Evolutionary conservation across 1,140 invertebrate genomes (phyloP).

Genomic region (Sarcophaga peregrina): DNA sequence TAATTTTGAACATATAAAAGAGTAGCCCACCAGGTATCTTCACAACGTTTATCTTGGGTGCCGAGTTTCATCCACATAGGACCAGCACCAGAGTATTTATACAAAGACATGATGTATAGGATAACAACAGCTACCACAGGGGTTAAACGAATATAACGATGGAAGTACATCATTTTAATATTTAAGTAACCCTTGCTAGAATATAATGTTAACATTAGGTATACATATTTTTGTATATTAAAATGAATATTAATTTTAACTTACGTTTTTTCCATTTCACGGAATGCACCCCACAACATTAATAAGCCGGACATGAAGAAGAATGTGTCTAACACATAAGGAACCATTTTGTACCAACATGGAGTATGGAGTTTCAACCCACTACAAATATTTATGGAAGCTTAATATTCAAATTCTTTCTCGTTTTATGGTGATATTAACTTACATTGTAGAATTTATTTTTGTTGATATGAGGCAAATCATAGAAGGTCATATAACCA

Average conservation of each 20-base stretch:
- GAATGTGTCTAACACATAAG: slow-evolving; percentile 77
- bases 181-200: slow-evolving; percentile 65
- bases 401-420: background rate
- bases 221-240: background rate
- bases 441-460: slow-evolving; percentile 47
- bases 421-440: background rate
- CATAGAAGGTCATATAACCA: slow-evolving; percentile 52
- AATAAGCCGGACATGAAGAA: slow-evolving; percentile 77
- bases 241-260: slow-evolving; percentile 51
- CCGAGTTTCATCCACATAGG: slow-evolving; percentile 70
- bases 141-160: slow-evolving; percentile 71
- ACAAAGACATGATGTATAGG: slow-evolving; percentile 69
- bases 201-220: background rate
- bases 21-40: slow-evolving; percentile 85
- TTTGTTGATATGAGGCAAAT: slow-evolving; percentile 51
- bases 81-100: slow-evolving; percentile 71
- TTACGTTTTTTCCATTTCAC: slow-evolving; percentile 75
- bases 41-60: slow-evolving; percentile 75
- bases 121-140: slow-evolving; percentile 71
- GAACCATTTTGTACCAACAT: slow-evolving; percentile 72
- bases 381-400: slow-evolving; percentile 47
- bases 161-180: slow-evolving; percentile 68
- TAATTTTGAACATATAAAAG: slow-evolving; percentile 89
- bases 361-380: slow-evolving; percentile 68
- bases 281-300: slow-evolving; percentile 73